Evolutionary conservation across 1,140 invertebrate genomes (phyloP), one percentile per base, ranked within the genome.

Genomic region (Aporrectodea caliginosa): DNA sequence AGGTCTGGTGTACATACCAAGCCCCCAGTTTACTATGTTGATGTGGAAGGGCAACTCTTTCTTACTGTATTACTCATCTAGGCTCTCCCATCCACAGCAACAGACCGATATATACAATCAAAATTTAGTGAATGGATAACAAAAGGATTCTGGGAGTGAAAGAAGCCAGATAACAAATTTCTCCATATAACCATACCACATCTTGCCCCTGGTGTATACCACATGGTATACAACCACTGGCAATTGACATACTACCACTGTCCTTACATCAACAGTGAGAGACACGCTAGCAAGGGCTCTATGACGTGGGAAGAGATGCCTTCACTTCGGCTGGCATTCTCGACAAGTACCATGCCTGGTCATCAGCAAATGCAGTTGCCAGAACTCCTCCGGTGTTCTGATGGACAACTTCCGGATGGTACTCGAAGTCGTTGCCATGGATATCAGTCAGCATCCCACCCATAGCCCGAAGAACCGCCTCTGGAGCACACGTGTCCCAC

Each of bases 401-500:
- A 29, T 85, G 85, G 78, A 89, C 86, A 6, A 89, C 94, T 78
- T 92, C 87, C 6, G 85, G 83, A 80, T 88, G 83, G 68, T 78
- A 78, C 31, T 30, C 16, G 30, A 12, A 29, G 69, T 12, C 31
- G 31, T 69, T 32, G 1, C 97, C 97, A 84, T 93, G 90, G 35
- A 98, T 92, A 88, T 99, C 95, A 31, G 86, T 88, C 81, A 89
- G 82, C 6, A 71, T 81, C 22, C 88, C 86, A 69, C 86, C 85
- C 34, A 92, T 89, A 0, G 95, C 93, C 70, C 90, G 90, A 1
- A 99, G 89, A 29, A 99, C 89, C 0, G 96, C 98, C 89, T 99
- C 96, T 0, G 96, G 96, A 14, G 95, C 97, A 89, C 97, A 98
- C 0, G 97, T 99, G 86, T 99, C 98, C 98, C 98, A 99, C 87